Conservation (phyloP, 1,140 invertebrate species). For the Anoplophora glabripennis region DNA sequence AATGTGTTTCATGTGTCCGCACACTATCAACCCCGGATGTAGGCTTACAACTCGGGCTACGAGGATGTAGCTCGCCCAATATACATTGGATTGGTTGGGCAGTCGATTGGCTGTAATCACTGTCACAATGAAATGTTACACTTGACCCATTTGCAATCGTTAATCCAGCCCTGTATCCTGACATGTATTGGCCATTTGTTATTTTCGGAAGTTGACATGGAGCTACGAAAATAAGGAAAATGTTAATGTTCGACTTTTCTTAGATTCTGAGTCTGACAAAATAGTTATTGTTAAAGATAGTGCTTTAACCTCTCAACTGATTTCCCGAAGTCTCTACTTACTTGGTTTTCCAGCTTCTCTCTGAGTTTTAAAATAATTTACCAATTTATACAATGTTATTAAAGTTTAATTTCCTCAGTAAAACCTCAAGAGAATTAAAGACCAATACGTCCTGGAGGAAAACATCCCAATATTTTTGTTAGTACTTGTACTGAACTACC, state of each 20-base stretch:
- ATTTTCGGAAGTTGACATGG: slow-evolving; percentile 73
- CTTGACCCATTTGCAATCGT: slow-evolving; percentile 75
- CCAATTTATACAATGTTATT: no score
- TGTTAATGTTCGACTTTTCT: not conserved
- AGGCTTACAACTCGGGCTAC: slow-evolving; percentile 53
- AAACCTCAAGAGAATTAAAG: no score
- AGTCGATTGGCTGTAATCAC: slow-evolving; percentile 55
- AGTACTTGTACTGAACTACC: no score
- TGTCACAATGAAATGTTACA: slow-evolving; percentile 66
- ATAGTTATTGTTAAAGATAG: no score
- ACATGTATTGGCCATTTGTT: slow-evolving; percentile 68
- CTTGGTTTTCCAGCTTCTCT: no score
- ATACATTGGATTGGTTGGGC: slow-evolving; percentile 60
- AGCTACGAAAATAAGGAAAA: slow-evolving; percentile 49
- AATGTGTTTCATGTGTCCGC: slow-evolving; percentile 44
- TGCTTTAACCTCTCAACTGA: no score
- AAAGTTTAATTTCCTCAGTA: no score
- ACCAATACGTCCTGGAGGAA: no score
- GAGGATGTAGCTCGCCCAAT: slow-evolving; percentile 60
- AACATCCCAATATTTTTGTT: no score
- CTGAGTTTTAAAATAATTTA: no score
- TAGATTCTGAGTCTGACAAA: not conserved
- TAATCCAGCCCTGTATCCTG: slow-evolving; percentile 71
- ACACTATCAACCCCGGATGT: slow-evolving; percentile 27
- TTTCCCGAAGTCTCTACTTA: no score